Evolutionary conservation across 2,888 invertebrate species (phyloP).

Genomic region (Sinotaia quadrata): DNA sequence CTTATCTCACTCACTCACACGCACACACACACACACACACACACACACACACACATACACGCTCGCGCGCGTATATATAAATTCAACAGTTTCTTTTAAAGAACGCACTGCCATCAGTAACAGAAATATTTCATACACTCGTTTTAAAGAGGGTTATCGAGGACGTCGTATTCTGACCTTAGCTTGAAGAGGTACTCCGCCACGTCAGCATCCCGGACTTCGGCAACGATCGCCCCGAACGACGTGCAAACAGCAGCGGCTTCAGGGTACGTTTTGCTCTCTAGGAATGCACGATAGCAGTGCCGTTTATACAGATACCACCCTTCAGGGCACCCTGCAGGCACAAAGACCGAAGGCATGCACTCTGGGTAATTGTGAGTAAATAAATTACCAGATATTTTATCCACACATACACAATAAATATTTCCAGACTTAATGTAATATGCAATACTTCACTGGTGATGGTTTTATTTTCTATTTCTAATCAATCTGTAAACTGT

Average conservation of each 20-base stretch:
- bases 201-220: not conserved
- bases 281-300: not conserved
- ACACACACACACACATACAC: not conserved
- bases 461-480: too few species aligned
- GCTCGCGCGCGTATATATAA: not conserved
- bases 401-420: too few species aligned
- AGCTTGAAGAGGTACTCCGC: not conserved
- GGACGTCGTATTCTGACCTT: too few species aligned
- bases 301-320: not conserved
- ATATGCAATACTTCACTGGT: too few species aligned
- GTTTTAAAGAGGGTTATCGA: too few species aligned
- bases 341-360: not conserved
- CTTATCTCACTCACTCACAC: not conserved
- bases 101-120: too few species aligned
- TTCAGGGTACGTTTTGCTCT: not conserved
- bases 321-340: not conserved
- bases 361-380: not conserved
- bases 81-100: too few species aligned
- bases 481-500: too few species aligned
- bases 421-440: too few species aligned
- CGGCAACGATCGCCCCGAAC: not conserved
- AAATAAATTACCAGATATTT: not conserved
- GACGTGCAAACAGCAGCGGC: not conserved
- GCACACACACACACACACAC: not conserved
- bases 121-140: too few species aligned